Evolutionary conservation across 2,797 vertebrate species (phyloP).

Genomic region (Pipistrellus kuhlii): DNA sequence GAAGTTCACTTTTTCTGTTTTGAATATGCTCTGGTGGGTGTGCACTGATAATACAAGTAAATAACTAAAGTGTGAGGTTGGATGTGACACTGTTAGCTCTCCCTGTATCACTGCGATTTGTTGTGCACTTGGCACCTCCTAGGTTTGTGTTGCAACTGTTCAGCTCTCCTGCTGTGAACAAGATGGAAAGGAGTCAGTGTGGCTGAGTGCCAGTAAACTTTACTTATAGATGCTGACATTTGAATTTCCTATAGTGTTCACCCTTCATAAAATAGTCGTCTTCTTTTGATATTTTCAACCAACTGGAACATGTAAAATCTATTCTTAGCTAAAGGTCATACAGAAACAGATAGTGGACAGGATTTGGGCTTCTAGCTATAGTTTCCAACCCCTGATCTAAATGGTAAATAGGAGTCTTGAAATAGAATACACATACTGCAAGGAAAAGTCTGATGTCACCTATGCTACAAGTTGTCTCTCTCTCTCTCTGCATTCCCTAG

Average conservation of each 20-base stretch:
- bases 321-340: slow-evolving; percentile 11
- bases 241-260: slow-evolving; percentile 17
- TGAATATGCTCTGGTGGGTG: not conserved
- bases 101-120: not conserved
- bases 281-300: slow-evolving; percentile 36
- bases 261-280: not conserved
- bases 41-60: not conserved
- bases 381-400: not conserved
- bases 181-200: not conserved
- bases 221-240: not conserved
- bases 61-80: not conserved
- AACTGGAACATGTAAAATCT: slow-evolving; percentile 8
- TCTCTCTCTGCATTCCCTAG: not conserved
- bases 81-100: not conserved
- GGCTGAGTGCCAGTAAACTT: not conserved
- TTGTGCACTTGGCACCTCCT: not conserved
- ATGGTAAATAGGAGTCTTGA: slow-evolving; percentile 38
- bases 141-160: not conserved
- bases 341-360: not conserved
- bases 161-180: not conserved
- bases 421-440: not conserved
- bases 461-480: not conserved
- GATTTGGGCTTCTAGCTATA: not conserved
- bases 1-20: not conserved
- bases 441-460: not conserved